Evolutionary conservation across 23 tunicate species (phyloP).

Genomic region (Botrylloides violaceus): DNA sequence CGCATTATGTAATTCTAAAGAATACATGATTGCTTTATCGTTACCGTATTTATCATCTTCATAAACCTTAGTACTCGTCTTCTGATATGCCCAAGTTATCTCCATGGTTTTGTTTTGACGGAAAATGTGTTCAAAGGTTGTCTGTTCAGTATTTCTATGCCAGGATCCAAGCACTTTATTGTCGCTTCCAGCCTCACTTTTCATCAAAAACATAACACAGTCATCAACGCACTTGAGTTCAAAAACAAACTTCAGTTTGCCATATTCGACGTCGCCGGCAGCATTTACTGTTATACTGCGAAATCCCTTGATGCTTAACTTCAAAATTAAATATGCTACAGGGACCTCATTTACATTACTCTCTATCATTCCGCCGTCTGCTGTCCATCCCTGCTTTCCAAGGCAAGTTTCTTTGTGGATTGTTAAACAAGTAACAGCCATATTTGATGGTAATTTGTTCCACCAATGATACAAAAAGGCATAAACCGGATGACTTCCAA

Average conservation of each 20-base stretch:
- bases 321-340: conserved; percentile 57
- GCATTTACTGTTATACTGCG: neutral
- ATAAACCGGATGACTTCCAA: conserved; percentile 62
- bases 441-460: conserved; percentile 50
- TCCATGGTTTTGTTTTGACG: conserved; percentile 28
- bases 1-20: conserved; percentile 54
- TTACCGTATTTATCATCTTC: neutral
- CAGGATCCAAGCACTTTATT: conserved; percentile 49
- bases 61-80: conserved; percentile 4
- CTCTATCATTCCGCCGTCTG: conserved; percentile 51
- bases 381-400: conserved; percentile 51
- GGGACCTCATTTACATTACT: conserved; percentile 25
- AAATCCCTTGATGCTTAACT: conserved; percentile 39
- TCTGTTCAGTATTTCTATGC: conserved; percentile 42
- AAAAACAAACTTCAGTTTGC: conserved; percentile 54
- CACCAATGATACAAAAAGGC: conserved; percentile 63
- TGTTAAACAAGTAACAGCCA: conserved; percentile 51
- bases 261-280: conserved; percentile 23
- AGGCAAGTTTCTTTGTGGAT: neutral
- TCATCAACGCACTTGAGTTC: conserved; percentile 39
- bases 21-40: conserved; percentile 51
- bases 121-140: conserved; percentile 34
- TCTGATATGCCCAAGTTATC: conserved; percentile 75
- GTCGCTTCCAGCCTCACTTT: conserved; percentile 24
- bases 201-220: conserved; percentile 76